Conservation (phyloP, 2,888 invertebrate species). For the Eristalinus aeneus region DNA sequence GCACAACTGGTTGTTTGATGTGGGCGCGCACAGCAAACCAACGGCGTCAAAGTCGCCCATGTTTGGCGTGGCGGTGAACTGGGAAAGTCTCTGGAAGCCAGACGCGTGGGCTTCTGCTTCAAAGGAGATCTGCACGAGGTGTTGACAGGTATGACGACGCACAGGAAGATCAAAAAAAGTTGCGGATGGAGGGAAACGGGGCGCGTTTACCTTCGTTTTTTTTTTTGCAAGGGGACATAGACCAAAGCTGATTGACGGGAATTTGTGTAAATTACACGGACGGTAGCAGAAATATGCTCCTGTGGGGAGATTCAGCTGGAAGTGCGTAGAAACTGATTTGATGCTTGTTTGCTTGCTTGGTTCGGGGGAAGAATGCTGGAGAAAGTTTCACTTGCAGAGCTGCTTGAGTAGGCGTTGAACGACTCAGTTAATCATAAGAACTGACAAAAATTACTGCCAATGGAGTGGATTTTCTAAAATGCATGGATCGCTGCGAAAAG, state of each 20-base stretch:
- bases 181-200: neutral
- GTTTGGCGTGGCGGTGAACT: neutral
- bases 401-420: too few relatives aligned
- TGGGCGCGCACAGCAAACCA: constrained; percentile 12
- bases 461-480: too few relatives aligned
- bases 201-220: too few relatives aligned
- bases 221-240: too few relatives aligned
- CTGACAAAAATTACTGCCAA: too few relatives aligned
- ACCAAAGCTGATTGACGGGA: too few relatives aligned
- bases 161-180: neutral
- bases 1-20: constrained; percentile 33
- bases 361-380: too few relatives aligned
- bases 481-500: too few relatives aligned
- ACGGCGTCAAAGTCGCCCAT: neutral
- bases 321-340: neutral
- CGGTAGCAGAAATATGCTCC: neutral
- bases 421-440: too few relatives aligned
- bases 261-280: too few relatives aligned
- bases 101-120: neutral
- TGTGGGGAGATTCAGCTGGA: neutral
- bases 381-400: too few relatives aligned
- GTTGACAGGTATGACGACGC: constrained; percentile 25
- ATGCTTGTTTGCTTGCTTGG: too few relatives aligned
- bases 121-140: constrained; percentile 14
- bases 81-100: constrained; percentile 1